Evolutionary conservation across 2,113 vertebrate genomes (phyloP).

Genomic region (Cebus imitator): DNA sequence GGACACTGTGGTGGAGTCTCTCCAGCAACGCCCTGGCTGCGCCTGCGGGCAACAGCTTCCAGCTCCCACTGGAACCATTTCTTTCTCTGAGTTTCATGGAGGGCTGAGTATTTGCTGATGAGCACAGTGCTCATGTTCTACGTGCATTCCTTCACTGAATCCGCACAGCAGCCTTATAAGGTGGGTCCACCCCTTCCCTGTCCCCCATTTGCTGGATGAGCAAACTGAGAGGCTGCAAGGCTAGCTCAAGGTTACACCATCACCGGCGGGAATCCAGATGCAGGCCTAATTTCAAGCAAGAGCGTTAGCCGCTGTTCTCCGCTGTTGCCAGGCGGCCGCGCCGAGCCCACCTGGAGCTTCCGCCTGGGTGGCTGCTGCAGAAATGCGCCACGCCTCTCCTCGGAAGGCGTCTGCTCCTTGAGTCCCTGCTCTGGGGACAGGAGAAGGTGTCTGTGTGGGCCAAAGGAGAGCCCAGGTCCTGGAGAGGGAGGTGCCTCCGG

Average conservation of each 20-base stretch:
- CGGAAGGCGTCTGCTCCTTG: constrained; percentile 6
- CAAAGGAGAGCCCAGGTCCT: constrained; percentile 62
- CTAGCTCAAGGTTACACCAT: not conserved
- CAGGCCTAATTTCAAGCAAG: not conserved
- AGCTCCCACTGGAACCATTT: not conserved
- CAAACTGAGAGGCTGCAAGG: constrained; percentile 36
- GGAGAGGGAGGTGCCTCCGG: constrained; percentile 46
- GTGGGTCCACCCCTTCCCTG: not conserved
- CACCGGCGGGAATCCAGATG: not conserved
- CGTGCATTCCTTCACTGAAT: not conserved
- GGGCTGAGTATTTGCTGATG: not conserved
- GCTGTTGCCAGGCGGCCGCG: not conserved
- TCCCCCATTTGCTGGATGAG: constrained; percentile 8
- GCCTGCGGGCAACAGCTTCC: not conserved
- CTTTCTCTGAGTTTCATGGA: not conserved
- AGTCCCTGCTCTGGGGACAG: constrained; percentile 58
- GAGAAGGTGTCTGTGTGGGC: constrained; percentile 70
- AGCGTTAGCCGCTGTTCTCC: not conserved
- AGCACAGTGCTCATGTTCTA: not conserved
- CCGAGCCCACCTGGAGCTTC: constrained; percentile 20
- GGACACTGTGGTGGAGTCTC: not conserved
- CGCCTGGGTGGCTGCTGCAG: not conserved
- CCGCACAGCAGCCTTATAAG: not conserved
- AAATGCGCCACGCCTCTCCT: not conserved
- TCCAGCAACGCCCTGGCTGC: not conserved